phyloP scores from a whole-genome alignment of 2,888 invertebrate genomes.

The Tigriopus californicus region DNA sequence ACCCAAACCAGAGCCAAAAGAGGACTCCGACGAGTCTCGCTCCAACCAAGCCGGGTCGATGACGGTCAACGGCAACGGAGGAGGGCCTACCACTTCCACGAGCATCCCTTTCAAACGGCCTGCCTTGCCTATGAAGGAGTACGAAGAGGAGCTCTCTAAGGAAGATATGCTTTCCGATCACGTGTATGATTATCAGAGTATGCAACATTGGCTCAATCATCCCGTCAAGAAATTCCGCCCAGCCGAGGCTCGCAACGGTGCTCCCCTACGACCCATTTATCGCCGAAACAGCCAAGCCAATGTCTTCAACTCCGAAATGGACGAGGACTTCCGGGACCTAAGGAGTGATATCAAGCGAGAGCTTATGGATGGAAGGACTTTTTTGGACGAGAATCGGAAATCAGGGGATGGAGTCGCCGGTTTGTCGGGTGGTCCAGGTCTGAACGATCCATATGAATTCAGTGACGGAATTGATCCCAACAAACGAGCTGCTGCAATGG shows the following conservation, averaged over 20 bases:
- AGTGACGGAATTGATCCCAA: too few relatives aligned
- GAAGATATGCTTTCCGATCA: constrained; percentile 50
- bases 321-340: too few relatives aligned
- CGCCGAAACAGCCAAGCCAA: constrained; percentile 1
- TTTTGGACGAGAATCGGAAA: too few relatives aligned
- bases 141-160: constrained; percentile 55
- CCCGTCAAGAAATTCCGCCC: constrained; percentile 12
- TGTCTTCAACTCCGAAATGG: not conserved
- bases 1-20: not conserved
- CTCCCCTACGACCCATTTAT: not conserved
- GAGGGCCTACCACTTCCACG: not conserved
- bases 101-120: constrained; percentile 42
- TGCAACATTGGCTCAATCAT: constrained; percentile 10
- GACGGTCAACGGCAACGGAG: too few relatives aligned
- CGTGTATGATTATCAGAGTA: constrained; percentile 3
- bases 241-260: not conserved
- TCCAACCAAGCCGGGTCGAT: too few relatives aligned
- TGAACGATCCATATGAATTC: too few relatives aligned
- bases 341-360: too few relatives aligned
- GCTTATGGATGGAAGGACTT: too few relatives aligned
- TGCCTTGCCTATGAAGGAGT: constrained; percentile 51
- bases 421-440: too few relatives aligned
- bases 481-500: too few relatives aligned
- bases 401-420: too few relatives aligned
- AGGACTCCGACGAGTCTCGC: too few relatives aligned